phyloP scores from a whole-genome alignment of 2,797 vertebrate genomes.

The Typhlichthys subterraneus region DNA sequence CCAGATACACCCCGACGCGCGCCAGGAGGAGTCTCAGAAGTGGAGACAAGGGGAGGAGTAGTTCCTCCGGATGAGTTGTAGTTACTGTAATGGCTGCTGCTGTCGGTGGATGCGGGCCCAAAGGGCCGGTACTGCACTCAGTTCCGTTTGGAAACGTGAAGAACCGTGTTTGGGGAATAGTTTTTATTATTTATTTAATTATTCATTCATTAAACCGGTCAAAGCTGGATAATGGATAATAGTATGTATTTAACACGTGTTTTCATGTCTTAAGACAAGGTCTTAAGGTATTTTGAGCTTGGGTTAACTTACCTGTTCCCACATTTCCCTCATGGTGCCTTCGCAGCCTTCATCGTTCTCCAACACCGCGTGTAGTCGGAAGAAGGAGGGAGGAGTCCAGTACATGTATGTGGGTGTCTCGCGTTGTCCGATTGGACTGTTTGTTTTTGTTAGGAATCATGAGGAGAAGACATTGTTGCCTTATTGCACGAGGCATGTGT shows the following conservation, averaged over 20 bases:
- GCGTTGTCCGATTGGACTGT: slow-evolving; percentile 22
- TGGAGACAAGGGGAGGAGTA: slow-evolving; percentile 91
- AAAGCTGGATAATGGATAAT: no score
- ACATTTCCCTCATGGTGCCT: slow-evolving; percentile 76
- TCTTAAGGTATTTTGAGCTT: slow-evolving; percentile 49
- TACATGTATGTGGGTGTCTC: slow-evolving; percentile 22
- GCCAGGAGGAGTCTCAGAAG: slow-evolving; percentile 97
- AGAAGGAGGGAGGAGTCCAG: slow-evolving; percentile 10
- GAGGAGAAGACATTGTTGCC: slow-evolving; percentile 29
- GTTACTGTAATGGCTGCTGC: slow-evolving; percentile 19
- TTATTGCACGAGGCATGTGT: slow-evolving; percentile 16
- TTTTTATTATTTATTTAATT: no score
- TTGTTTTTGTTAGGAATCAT: slow-evolving; percentile 34
- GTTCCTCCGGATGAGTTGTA: slow-evolving; percentile 23
- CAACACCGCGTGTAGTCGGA: slow-evolving; percentile 40
- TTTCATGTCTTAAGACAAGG: slow-evolving; percentile 43
- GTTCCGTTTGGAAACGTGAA: background rate
- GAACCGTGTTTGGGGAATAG: background rate
- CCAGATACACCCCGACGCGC: slow-evolving; percentile 95
- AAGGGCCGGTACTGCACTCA: background rate
- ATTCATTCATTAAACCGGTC: no score
- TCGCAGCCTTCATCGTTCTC: slow-evolving; percentile 65
- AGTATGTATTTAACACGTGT: slow-evolving; percentile 4
- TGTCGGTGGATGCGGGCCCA: background rate
- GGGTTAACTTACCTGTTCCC: slow-evolving; percentile 38